Evolutionary conservation across 2,888 invertebrate species (phyloP).

Genomic region (Falcaria lacertinaria): DNA sequence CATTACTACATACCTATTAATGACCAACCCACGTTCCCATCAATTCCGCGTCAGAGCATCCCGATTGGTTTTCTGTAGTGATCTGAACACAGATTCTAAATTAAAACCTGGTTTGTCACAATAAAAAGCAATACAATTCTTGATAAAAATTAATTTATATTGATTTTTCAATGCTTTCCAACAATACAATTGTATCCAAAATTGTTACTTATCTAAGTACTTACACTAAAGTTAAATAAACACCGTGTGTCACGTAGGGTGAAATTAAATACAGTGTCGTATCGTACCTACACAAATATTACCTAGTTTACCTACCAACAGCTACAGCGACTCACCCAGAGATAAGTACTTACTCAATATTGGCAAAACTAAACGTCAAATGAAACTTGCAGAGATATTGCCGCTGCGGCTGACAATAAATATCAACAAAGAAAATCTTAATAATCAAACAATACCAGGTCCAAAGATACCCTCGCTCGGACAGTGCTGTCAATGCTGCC

Average conservation of each 20-base stretch:
- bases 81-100: too few relatives aligned
- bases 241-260: constrained; percentile 40
- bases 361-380: too few relatives aligned
- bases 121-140: constrained; percentile 18
- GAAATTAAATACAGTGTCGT: constrained; percentile 40
- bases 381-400: too few relatives aligned
- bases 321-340: constrained; percentile 25
- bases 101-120: not conserved
- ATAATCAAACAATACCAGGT: too few relatives aligned
- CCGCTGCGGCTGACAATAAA: constrained; percentile 34
- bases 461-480: too few relatives aligned
- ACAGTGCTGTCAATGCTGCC: too few relatives aligned
- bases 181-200: constrained; percentile 66
- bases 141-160: constrained; percentile 57
- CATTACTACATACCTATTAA: too few relatives aligned
- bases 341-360: too few relatives aligned
- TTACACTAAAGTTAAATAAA: constrained; percentile 59
- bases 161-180: constrained; percentile 60
- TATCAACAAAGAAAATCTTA: too few relatives aligned
- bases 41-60: not conserved
- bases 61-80: too few relatives aligned
- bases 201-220: constrained; percentile 51
- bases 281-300: constrained; percentile 20
- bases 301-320: constrained; percentile 17
- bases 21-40: too few relatives aligned